Conservation (phyloP, 1,140 invertebrate genomes). For the Formica selysi region DNA sequence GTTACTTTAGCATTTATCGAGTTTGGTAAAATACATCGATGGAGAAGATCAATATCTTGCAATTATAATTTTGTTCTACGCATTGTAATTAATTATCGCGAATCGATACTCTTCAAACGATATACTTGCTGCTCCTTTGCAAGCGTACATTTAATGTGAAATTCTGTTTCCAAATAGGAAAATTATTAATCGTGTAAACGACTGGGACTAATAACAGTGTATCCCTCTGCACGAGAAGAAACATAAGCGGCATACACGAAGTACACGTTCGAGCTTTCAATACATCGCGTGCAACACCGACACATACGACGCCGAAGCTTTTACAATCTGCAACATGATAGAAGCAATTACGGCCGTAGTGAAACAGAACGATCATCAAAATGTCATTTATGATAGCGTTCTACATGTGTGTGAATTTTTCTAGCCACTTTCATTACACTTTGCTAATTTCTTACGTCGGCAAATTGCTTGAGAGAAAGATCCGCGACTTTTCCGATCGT, state of each 20-base stretch:
- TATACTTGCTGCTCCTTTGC: neutral
- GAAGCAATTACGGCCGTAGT: neutral
- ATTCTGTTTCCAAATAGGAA: neutral
- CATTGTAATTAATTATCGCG: neutral
- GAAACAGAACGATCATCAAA: neutral
- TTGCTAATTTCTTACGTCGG: conserved; percentile 42
- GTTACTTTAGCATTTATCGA: neutral
- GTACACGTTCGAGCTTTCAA: conserved; percentile 24
- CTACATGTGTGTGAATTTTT: neutral
- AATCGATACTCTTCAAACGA: conserved; percentile 41
- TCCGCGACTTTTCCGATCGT: conserved; percentile 57
- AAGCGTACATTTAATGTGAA: neutral
- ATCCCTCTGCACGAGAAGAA: neutral
- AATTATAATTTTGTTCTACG: conserved; percentile 24
- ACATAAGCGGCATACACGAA: conserved; percentile 5
- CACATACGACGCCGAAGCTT: conserved; percentile 63
- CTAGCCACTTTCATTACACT: neutral
- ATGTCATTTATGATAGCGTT: neutral
- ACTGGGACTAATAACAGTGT: conserved; percentile 4
- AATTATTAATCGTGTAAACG: conserved; percentile 31
- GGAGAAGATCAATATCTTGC: neutral
- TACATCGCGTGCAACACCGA: conserved; percentile 64
- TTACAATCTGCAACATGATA: conserved; percentile 60
- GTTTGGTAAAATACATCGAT: conserved; percentile 1
- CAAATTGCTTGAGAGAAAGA: conserved; percentile 54